Evolutionary conservation across 1,140 invertebrate genomes (phyloP).

Genomic region (Apolygus lucorum): DNA sequence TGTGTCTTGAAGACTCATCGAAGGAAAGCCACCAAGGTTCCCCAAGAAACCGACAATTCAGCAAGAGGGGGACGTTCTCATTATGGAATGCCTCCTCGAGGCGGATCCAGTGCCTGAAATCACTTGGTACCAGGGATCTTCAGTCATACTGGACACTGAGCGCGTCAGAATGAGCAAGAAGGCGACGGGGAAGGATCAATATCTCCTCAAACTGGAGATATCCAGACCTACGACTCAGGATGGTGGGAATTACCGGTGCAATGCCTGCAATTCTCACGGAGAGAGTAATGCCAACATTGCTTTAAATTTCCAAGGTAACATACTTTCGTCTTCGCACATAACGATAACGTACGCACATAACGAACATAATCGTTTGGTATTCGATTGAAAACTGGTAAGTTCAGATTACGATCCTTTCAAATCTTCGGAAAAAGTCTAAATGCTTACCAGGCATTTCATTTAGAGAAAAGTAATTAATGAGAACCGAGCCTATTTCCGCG

Average conservation of each 20-base stretch:
- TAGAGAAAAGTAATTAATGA: no score
- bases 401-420: no score
- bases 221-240: conserved; percentile 88
- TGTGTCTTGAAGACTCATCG: conserved; percentile 71
- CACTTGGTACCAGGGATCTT: conserved; percentile 85
- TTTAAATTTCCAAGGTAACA: conserved; percentile 94
- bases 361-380: no score
- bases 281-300: conserved; percentile 99
- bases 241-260: conserved; percentile 96
- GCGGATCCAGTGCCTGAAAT: conserved; percentile 91
- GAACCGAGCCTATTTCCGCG: no score
- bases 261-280: conserved; percentile 94
- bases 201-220: conserved; percentile 83
- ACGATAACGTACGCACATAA: no score
- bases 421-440: no score
- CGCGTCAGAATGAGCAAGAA: conserved; percentile 81
- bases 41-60: conserved; percentile 95
- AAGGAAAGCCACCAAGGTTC: conserved; percentile 89
- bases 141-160: conserved; percentile 65
- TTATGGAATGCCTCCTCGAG: conserved; percentile 94
- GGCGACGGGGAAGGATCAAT: conserved; percentile 77
- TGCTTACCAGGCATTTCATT: no score
- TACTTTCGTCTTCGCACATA: no score
- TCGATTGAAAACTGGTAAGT: no score
- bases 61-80: conserved; percentile 84